Percentiles rank a stretch among this genome's conserved stretches.
Conservation (phyloP, 2,888 invertebrate species). For the Dilophus febrilis region DNA sequence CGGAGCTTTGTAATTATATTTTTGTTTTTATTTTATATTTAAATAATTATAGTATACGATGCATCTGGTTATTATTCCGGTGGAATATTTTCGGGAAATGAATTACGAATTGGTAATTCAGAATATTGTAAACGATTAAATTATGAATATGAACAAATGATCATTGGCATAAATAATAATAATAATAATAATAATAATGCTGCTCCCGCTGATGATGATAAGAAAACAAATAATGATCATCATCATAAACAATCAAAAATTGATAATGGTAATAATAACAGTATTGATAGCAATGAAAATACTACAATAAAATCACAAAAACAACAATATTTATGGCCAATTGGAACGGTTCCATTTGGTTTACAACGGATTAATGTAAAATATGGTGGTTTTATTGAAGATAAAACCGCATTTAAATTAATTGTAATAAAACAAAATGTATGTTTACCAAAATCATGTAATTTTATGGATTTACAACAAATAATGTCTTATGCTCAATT, state of each 20-base stretch:
- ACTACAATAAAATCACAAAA: too few relatives aligned
- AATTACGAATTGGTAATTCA: slow-evolving; percentile 44
- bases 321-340: too few relatives aligned
- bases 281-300: background rate
- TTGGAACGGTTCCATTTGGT: slow-evolving; percentile 15
- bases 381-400: slow-evolving; percentile 9
- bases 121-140: slow-evolving; percentile 16
- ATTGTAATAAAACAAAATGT: slow-evolving; percentile 18
- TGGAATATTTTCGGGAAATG: slow-evolving; percentile 59
- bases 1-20: too few relatives aligned
- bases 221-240: too few relatives aligned
- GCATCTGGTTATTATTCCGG: slow-evolving; percentile 55
- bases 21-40: slow-evolving; percentile 11
- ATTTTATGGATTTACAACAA: slow-evolving; percentile 15
- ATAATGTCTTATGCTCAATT: slow-evolving; percentile 14
- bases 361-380: slow-evolving; percentile 16
- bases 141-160: background rate
- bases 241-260: too few relatives aligned
- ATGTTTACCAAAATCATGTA: slow-evolving; percentile 20
- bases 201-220: too few relatives aligned
- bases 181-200: too few relatives aligned
- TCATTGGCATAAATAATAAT: too few relatives aligned
- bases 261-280: too few relatives aligned
- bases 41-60: slow-evolving; percentile 35
- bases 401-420: slow-evolving; percentile 9